Base-by-base conservation (phyloP, 2,888 invertebrate species). In the Tigriopus californicus region DNA sequence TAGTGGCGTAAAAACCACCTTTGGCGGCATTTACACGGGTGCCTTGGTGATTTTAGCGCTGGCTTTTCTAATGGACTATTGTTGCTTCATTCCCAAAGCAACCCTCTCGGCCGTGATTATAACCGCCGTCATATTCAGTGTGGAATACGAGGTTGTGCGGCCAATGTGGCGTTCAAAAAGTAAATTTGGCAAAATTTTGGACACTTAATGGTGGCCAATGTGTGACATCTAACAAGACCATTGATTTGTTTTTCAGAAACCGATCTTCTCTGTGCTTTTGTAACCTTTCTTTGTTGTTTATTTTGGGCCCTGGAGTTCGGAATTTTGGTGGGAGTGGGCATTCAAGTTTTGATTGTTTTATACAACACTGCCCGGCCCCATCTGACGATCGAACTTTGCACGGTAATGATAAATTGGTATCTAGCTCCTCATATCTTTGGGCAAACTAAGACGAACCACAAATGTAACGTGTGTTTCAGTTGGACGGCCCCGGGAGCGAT, bases 351-450 rank as follows among this genome's bases (percentile, higher is more conserved):
- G 61, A 86, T 88, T 69, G 85, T 89, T 65, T 75, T 90, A 58
- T 87, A 89, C 69, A 85, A 87, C 71, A 85, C 86, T 15, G 88
- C 89, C 1, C 75, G 88, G 60, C 89, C 89, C 52, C 86, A 87
- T 71, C 80, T 90, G 64, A 77, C 80, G 46, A 81, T 87, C 12
- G 85, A 87, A 71, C 78, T 79, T 68, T 8, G 33, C 33, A 33
- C 33, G 33, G 33, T 33, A 33, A 33, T n/a, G n/a, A n/a, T n/a
- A n/a, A n/a, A n/a, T n/a, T n/a, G n/a, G n/a, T n/a, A n/a, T n/a
- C n/a, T n/a, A n/a, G n/a, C n/a, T n/a, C n/a, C n/a, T n/a, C n/a
- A n/a, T n/a, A n/a, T n/a, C n/a, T n/a, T n/a, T n/a, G n/a, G n/a
- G n/a, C n/a, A n/a, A n/a, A n/a, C n/a, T n/a, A n/a, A n/a, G n/a